A percentile compares a stretch with the other conserved stretches of the same genome.
phyloP scores from a whole-genome alignment of 1,140 invertebrate species.

The Mycetomoellerius zeteki region DNA sequence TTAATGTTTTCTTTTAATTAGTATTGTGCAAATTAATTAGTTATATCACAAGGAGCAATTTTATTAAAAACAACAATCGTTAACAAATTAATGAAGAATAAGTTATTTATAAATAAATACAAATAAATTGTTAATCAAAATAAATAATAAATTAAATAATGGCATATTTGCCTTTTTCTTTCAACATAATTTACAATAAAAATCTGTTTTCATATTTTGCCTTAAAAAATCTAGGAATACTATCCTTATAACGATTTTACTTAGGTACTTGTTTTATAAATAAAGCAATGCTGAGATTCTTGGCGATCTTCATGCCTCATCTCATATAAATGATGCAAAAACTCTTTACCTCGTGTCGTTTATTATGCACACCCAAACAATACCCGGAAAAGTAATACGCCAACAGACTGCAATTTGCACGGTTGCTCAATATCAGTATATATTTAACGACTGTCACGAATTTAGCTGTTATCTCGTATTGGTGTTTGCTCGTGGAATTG shows the following conservation, averaged over 20 bases:
- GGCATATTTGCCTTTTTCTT: neutral
- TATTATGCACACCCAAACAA: neutral
- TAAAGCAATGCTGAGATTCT: neutral
- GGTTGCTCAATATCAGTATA: conserved; percentile 48
- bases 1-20: neutral
- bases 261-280: neutral
- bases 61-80: neutral
- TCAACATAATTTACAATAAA: neutral
- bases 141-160: neutral
- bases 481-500: conserved; percentile 42
- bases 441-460: conserved; percentile 29
- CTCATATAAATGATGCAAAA: neutral
- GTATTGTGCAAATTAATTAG: neutral
- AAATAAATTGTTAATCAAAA: neutral
- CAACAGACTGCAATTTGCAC: conserved; percentile 32
- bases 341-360: neutral
- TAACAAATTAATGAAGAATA: neutral
- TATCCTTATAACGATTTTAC: neutral
- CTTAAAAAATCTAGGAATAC: neutral
- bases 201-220: neutral
- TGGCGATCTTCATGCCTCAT: neutral
- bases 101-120: neutral
- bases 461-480: conserved; percentile 31
- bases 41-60: neutral
- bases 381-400: conserved; percentile 36